A percentile compares a stretch with the other conserved stretches of the same genome.
phyloP scores from a whole-genome alignment of 1,140 invertebrate species.

The Agrilus planipennis region DNA sequence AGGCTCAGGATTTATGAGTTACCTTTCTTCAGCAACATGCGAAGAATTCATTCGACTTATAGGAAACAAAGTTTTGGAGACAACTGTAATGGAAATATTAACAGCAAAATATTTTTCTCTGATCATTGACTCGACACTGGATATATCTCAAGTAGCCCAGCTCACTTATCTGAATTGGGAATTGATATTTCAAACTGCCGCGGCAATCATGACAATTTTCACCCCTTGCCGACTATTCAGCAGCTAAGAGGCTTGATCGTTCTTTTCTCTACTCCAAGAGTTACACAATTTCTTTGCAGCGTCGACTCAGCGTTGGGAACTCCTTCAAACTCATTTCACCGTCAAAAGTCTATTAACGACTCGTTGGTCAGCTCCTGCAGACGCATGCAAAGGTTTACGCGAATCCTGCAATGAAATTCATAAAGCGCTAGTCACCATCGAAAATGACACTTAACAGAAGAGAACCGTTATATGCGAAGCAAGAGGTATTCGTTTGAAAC shows the following conservation, averaged over 20 bases:
- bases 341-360: conserved; percentile 3
- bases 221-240: conserved; percentile 16
- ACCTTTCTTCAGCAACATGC: conserved; percentile 6
- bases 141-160: conserved; percentile 27
- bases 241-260: conserved; percentile 9
- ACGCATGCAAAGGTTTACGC: conserved; percentile 4
- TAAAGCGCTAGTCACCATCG: background rate
- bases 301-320: background rate
- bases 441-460: background rate
- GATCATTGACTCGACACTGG: conserved; percentile 26
- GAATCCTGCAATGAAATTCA: background rate
- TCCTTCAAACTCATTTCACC: conserved; percentile 2
- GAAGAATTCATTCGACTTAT: conserved; percentile 14
- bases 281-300: conserved; percentile 6
- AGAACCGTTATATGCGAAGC: background rate
- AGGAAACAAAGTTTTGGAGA: conserved; percentile 15
- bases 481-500: conserved; percentile 1
- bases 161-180: conserved; percentile 21
- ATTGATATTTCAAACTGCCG: conserved; percentile 26
- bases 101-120: conserved; percentile 29
- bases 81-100: conserved; percentile 22
- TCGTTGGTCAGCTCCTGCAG: conserved; percentile 6
- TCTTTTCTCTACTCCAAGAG: conserved; percentile 9
- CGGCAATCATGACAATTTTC: conserved; percentile 29
- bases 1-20: conserved; percentile 5